These are phyloP conservation scores for Oryzias curvinotus DNA, from an alignment of 2,113 vertebrate genomes.

Conservation along the genomic window DNA sequence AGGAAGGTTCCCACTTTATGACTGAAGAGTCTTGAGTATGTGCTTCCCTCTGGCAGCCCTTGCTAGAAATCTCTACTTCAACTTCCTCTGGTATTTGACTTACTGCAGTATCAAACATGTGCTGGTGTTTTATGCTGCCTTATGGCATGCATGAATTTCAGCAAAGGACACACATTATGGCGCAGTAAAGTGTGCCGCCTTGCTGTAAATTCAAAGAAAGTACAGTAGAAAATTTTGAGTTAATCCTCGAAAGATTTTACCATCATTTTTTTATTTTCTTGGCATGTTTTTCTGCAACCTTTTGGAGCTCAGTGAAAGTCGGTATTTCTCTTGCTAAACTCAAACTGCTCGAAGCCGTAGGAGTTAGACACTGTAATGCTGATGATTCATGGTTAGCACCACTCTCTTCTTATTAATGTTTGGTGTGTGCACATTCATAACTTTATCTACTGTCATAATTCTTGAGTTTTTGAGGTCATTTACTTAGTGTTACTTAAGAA, in stretches of 20 bases:
- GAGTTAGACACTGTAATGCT: constrained; percentile 56
- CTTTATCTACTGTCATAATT: constrained; percentile 62
- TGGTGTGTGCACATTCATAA: constrained; percentile 57
- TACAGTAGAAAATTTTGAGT: neutral
- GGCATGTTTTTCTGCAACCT: constrained; percentile 39
- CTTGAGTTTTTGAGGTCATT: constrained; percentile 64
- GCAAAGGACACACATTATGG: neutral
- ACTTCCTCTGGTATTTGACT: neutral
- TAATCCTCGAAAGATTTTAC: neutral
- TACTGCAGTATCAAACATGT: neutral
- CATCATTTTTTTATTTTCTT: constrained; percentile 7
- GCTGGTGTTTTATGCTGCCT: neutral
- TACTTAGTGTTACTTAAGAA: constrained; percentile 73
- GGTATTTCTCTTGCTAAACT: constrained; percentile 37
- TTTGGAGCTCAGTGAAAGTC: constrained; percentile 33
- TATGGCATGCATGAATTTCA: too few relatives aligned
- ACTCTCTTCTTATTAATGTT: constrained; percentile 64
- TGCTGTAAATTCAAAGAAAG: constrained; percentile 2
- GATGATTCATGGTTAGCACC: constrained; percentile 62
- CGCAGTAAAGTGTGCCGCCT: constrained; percentile 4
- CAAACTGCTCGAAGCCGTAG: constrained; percentile 37
- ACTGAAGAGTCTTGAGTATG: constrained; percentile 19
- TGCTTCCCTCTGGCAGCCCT: neutral
- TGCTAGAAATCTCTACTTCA: constrained; percentile 3
- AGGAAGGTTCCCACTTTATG: constrained; percentile 14